Percentiles rank a stretch among this genome's conserved stretches.
Conservation (phyloP, 2,888 invertebrate genomes). For the Euzophera pinguis region DNA sequence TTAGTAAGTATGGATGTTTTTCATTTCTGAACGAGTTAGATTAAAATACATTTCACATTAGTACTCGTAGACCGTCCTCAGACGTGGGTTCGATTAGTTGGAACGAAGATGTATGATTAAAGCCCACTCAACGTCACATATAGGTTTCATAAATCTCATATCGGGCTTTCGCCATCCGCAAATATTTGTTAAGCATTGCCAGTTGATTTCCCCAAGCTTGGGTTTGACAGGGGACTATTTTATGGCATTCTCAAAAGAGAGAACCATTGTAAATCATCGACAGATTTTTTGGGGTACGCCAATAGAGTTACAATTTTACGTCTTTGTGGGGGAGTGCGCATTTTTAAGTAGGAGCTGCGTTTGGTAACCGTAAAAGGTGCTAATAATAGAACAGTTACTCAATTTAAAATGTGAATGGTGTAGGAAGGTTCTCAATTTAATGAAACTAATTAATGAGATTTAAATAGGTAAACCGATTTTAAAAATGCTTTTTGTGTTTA, state of each 20-base stretch:
- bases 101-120: slow-evolving; percentile 10
- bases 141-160: slow-evolving; percentile 31
- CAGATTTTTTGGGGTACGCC: slow-evolving; percentile 48
- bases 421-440: no score
- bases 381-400: no score
- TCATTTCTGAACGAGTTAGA: background rate
- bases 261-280: slow-evolving; percentile 58
- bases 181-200: slow-evolving; percentile 63
- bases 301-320: background rate
- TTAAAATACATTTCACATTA: background rate
- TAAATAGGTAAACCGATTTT: no score
- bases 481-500: no score
- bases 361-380: no score
- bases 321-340: no score
- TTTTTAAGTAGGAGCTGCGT: no score
- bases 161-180: slow-evolving; percentile 28
- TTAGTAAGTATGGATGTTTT: no score
- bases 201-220: slow-evolving; percentile 53
- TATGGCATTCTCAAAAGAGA: slow-evolving; percentile 61
- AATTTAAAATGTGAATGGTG: no score
- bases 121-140: slow-evolving; percentile 11
- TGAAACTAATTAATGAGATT: no score
- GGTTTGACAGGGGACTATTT: slow-evolving; percentile 66
- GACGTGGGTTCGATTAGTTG: background rate
- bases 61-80: background rate